A percentile compares a stretch with the other conserved stretches of the same genome.
phyloP scores from a whole-genome alignment of 2,113 vertebrate genomes.

The Lepus europaeus region DNA sequence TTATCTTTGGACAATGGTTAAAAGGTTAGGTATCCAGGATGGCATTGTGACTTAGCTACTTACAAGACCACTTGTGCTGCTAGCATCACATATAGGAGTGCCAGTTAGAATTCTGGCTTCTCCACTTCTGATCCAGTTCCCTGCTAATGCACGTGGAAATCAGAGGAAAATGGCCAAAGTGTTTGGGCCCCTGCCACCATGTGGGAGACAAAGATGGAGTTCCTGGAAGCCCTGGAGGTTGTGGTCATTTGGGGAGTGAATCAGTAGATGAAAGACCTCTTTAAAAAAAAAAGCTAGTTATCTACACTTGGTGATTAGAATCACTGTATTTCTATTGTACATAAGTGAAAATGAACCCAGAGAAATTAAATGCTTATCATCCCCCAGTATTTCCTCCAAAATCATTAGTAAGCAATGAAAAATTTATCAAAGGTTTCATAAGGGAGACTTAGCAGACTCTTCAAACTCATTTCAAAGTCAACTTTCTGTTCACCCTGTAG shows the following conservation, averaged over 20 bases:
- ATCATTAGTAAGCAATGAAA: not conserved
- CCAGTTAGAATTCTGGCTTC: too few relatives aligned
- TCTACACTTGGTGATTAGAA: not conserved
- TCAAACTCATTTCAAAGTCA: not conserved
- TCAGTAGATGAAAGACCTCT: too few relatives aligned
- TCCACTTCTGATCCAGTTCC: too few relatives aligned
- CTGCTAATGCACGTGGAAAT: too few relatives aligned
- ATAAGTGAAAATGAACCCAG: not conserved
- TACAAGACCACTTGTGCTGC: too few relatives aligned
- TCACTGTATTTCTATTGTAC: not conserved
- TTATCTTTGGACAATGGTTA: not conserved
- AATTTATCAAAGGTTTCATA: not conserved
- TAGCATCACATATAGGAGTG: too few relatives aligned
- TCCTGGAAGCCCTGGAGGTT: too few relatives aligned
- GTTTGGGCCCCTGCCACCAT: too few relatives aligned
- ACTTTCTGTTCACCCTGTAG: not conserved
- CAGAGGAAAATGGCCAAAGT: too few relatives aligned
- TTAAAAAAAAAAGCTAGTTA: not conserved
- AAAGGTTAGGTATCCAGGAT: not conserved
- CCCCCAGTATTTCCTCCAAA: not conserved
- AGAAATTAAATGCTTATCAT: conserved; percentile 27
- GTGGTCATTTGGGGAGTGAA: too few relatives aligned
- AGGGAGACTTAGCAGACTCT: not conserved
- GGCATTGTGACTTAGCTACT: too few relatives aligned
- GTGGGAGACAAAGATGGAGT: too few relatives aligned